Percentiles rank a stretch among this genome's conserved stretches.
Conservation (phyloP, 1,140 invertebrate genomes). For the Sesamia nonagrioides region DNA sequence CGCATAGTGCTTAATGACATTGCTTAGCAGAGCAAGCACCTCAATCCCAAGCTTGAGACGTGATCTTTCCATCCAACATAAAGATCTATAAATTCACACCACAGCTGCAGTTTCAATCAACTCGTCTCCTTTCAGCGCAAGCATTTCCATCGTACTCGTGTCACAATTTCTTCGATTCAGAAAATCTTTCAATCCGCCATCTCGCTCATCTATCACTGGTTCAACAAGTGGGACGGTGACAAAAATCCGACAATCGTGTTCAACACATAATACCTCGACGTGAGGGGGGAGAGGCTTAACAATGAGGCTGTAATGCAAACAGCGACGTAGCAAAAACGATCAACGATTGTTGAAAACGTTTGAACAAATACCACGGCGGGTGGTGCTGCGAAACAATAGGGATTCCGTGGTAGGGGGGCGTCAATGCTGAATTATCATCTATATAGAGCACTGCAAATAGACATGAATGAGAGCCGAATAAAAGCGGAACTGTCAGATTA, state of each 20-base stretch:
- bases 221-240: slow-evolving; percentile 56
- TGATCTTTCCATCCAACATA: slow-evolving; percentile 17
- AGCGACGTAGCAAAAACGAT: slow-evolving; percentile 62
- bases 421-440: slow-evolving; percentile 50
- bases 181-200: slow-evolving; percentile 47
- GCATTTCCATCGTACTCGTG: slow-evolving; percentile 33
- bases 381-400: slow-evolving; percentile 56
- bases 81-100: slow-evolving; percentile 7
- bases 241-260: slow-evolving; percentile 48
- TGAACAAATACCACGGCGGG: slow-evolving; percentile 57
- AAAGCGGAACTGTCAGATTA: slow-evolving; percentile 34
- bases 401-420: slow-evolving; percentile 17
- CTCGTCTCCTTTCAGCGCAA: slow-evolving; percentile 32
- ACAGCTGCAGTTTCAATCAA: slow-evolving; percentile 47
- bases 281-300: slow-evolving; percentile 51
- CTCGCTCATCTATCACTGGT: not conserved
- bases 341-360: slow-evolving; percentile 60
- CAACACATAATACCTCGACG: slow-evolving; percentile 53
- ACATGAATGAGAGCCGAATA: slow-evolving; percentile 43
- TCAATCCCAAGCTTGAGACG: too few species aligned
- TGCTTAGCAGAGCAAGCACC: too few species aligned
- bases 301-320: slow-evolving; percentile 61
- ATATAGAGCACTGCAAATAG: slow-evolving; percentile 36
- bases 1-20: too few species aligned
- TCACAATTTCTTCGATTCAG: slow-evolving; percentile 48